A percentile compares a stretch with the other conserved stretches of the same genome.
phyloP scores from a whole-genome alignment of 2,797 vertebrate genomes.

The Varecia variegata region DNA sequence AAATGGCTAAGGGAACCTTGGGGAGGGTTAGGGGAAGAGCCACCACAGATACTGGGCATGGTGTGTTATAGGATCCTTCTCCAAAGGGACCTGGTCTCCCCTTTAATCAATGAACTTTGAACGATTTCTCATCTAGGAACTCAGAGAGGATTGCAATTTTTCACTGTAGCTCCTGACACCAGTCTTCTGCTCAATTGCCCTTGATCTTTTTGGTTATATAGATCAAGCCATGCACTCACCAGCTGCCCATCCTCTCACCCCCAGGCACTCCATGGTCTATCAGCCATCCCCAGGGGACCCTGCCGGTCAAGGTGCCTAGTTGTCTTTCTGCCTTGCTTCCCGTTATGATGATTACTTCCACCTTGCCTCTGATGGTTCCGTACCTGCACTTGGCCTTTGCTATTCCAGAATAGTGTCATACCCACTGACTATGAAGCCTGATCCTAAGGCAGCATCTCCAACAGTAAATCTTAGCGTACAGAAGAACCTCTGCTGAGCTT shows the following conservation, averaged over 20 bases:
- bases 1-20: too few relatives aligned
- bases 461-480: neutral
- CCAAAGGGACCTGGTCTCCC: neutral
- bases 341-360: neutral
- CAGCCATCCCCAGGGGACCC: too few relatives aligned
- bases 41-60: too few relatives aligned
- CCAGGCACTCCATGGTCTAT: neutral
- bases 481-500: neutral
- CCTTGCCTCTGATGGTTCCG: neutral
- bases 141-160: neutral
- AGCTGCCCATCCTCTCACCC: neutral
- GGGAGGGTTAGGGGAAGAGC: neutral
- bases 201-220: neutral
- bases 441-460: neutral
- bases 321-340: neutral
- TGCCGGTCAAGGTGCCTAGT: neutral
- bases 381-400: neutral
- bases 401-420: neutral
- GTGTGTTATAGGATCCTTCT: neutral
- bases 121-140: neutral
- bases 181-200: neutral
- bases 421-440: neutral
- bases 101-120: neutral
- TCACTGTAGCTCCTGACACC: neutral
- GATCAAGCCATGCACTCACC: accelerated